Evolutionary conservation across 2,797 vertebrate genomes (phyloP), one percentile per base, ranked within the genome.

Genomic region (Rhinella marina): DNA sequence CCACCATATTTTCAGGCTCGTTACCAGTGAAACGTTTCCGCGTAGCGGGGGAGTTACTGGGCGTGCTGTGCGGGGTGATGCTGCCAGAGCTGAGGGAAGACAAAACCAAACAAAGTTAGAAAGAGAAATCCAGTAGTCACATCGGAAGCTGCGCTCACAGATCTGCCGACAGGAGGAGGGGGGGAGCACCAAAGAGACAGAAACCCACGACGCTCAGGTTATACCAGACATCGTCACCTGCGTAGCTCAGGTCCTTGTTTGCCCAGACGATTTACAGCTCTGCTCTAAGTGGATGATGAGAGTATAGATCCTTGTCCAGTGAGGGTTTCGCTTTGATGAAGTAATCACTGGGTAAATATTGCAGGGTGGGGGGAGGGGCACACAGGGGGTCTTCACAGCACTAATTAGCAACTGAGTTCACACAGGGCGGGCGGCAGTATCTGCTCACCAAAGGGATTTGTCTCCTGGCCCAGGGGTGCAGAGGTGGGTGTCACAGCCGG

Each of bases 1-100:
- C 94, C 89, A 94, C 94, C 94, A 94, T 94, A 27, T 88, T 83
- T 59, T 92, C 88, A 0, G 59, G 10, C 17, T 89, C 88, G 48
- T 76, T 94, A 87, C 96, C 96, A 21, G 96, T 92, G 82, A 97
- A 94, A 84, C 96, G 95, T 87, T 96, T 96, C 8, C 97, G 96
- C 91, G 97, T 92, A 23, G 96, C 97, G 0, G 97, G 97, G 70
- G 97, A 98, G 94, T 95, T 97, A 92, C 96, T 96, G 0, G 97
- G 97, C 2, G 97, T 97, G 93, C 96, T 97, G 91, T 96, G 96
- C 10, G 97, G 97, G 90, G 97, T 97, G 92, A 97, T 96, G 93
- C 96, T 97, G 92, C 97, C 96, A 75, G 96, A 97, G 90, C 97
- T 98, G 92, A 11, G 8, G 48, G 27, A 73, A 64, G 29, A 86